phyloP scores from a whole-genome alignment of 2,797 vertebrate species.

The Allobates femoralis region DNA sequence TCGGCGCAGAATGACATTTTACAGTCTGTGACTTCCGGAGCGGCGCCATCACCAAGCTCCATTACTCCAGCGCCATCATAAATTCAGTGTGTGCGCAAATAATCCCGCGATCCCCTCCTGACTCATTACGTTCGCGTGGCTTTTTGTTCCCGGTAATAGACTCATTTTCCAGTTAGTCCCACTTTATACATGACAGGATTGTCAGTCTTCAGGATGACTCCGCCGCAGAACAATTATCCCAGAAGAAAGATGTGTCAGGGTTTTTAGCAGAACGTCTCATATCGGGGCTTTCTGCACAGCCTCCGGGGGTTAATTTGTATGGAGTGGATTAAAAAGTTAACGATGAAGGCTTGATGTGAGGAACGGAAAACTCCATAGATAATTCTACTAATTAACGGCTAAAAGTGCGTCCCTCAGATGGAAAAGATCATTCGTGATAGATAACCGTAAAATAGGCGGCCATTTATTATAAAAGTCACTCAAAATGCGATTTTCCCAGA shows the following conservation, averaged over 20 bases:
- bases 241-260: constrained; percentile 16
- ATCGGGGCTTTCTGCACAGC: neutral
- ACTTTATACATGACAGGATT: constrained; percentile 17
- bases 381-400: neutral
- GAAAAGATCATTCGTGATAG: neutral
- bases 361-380: neutral
- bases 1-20: constrained; percentile 2
- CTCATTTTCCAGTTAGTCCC: constrained; percentile 35
- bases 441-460: neutral
- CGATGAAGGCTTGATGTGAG: neutral
- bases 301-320: neutral
- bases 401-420: neutral
- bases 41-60: neutral
- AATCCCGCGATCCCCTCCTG: constrained; percentile 33
- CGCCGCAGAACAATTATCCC: constrained; percentile 18
- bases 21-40: constrained; percentile 24
- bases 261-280: constrained; percentile 10
- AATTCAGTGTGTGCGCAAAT: constrained; percentile 15
- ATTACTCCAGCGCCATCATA: constrained; percentile 32
- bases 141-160: constrained; percentile 6
- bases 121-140: constrained; percentile 27
- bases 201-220: constrained; percentile 11
- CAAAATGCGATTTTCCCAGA: neutral
- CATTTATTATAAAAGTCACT: neutral
- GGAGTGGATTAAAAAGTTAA: neutral